Percentiles rank a stretch among this genome's conserved stretches.
Conservation (phyloP, 2,797 vertebrate genomes). For the Spheniscus humboldti region DNA sequence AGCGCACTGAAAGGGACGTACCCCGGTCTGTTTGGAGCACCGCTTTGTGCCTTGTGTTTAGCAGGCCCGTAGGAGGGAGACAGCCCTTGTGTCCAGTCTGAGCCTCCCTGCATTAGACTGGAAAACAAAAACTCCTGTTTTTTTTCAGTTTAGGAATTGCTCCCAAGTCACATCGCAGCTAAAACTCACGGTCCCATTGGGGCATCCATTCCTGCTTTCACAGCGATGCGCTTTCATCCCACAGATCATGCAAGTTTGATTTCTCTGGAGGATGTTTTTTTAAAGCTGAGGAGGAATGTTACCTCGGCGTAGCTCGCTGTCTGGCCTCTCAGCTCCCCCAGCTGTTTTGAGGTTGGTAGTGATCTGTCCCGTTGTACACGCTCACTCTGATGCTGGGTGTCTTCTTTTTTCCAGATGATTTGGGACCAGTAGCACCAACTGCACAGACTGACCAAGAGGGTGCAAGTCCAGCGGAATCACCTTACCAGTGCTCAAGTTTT, state of each 20-base stretch:
- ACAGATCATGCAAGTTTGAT: accelerated
- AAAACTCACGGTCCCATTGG: accelerated
- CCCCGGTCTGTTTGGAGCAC: neutral
- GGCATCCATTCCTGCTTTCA: neutral
- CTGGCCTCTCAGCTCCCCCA: neutral
- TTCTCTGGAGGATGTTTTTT: neutral
- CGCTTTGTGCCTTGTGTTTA: neutral
- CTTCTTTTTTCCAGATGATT: conserved; percentile 21
- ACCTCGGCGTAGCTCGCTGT: accelerated
- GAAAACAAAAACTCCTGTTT: neutral
- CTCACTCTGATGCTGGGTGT: neutral
- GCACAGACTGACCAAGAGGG: neutral
- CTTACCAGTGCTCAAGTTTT: neutral
- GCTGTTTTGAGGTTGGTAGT: neutral
- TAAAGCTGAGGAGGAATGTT: neutral
- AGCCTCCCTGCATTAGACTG: neutral
- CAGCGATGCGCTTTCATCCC: neutral
- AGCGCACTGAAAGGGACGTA: accelerated
- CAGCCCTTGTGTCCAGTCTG: neutral
- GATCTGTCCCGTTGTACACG: accelerated
- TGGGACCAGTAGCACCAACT: neutral
- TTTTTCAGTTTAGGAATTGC: neutral
- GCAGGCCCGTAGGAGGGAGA: neutral
- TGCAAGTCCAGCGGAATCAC: neutral
- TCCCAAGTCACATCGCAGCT: neutral